These are phyloP conservation scores for Pelodiscus sinensis DNA, from an alignment of 2,113 vertebrate species.

Conservation along the genomic window DNA sequence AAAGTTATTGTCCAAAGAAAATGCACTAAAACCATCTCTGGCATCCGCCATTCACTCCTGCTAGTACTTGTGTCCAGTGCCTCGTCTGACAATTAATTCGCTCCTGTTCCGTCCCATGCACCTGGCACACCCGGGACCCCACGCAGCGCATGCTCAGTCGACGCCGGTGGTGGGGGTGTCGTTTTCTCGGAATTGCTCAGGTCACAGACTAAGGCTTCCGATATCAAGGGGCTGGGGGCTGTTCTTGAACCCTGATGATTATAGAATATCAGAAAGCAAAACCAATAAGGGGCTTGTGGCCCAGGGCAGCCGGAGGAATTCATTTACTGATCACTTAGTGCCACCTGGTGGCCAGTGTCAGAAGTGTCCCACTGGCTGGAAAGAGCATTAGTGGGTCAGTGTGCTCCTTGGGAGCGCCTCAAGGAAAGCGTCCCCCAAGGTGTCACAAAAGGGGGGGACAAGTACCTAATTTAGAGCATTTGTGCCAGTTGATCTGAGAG, in stretches of 20 bases:
- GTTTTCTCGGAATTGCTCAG: constrained; percentile 49
- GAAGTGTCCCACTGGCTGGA: background rate
- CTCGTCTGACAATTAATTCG: background rate
- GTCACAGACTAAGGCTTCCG: constrained; percentile 38
- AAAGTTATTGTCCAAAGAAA: background rate
- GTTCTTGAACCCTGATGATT: constrained; percentile 68
- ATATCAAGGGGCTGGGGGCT: background rate
- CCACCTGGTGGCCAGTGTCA: constrained; percentile 52
- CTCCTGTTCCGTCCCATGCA: background rate
- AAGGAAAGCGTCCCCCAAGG: background rate
- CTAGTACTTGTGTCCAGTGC: background rate
- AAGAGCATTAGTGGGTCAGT: background rate
- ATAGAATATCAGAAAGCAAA: constrained; percentile 60
- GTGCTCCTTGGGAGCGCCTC: background rate
- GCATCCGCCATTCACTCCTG: background rate
- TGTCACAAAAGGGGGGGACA: background rate
- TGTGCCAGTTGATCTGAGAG: background rate
- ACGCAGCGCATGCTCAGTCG: background rate
- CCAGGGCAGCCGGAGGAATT: no score
- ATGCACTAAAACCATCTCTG: no score
- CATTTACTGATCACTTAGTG: constrained; percentile 12
- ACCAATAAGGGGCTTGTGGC: constrained; percentile 48
- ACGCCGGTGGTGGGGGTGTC: background rate
- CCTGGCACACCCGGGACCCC: background rate
- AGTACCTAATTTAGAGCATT: background rate